Evolutionary conservation across 2,888 invertebrate genomes (phyloP), one percentile per base, ranked within the genome.

Genomic region (Sisyra nigra): DNA sequence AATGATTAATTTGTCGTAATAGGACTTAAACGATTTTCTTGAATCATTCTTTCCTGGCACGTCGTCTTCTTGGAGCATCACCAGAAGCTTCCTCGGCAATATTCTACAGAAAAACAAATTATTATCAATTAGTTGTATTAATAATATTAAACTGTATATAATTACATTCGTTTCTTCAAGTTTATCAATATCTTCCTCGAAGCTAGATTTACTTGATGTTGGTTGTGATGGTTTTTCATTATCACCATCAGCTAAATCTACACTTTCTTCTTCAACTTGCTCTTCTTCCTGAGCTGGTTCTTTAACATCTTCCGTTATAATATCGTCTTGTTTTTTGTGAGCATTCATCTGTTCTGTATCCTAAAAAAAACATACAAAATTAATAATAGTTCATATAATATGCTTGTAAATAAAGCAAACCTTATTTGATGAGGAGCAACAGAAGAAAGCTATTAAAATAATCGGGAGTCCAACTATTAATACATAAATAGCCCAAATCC

Each of bases 401-500:
- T n/a, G n/a, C n/a, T n/a, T n/a, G 10, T 30, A 9, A 30, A 30
- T 30, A 30, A 30, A 8, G 62, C 46, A 24, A 31, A 45, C 44
- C 45, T 46, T 32, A 30, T 41, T 41, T 13, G 44, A 35, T 40
- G 69, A 61, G 46, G 71, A 72, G 65, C 84, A 91, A 70, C 87
- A 88, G 60, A 80, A 76, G 65, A 87, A 88, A 54, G 87, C 71
- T 57, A 83, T 60, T 54, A 85, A 66, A 42, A 86, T 79, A 55
- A 93, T 70, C 40, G 92, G 76, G 45, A 91, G 64, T 55, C 86
- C 81, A 55, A 82, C 65, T 45, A 76, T 74, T 50, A 92, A 64
- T 55, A 89, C 72, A 65, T 83, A 83, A 42, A 89, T 78, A 39
- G 77, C 87, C 82, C 88, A 94, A 55, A 92, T 69, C 82, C 89